Conservation (phyloP, 2,888 invertebrate species). For the Parnassius glacialis region DNA sequence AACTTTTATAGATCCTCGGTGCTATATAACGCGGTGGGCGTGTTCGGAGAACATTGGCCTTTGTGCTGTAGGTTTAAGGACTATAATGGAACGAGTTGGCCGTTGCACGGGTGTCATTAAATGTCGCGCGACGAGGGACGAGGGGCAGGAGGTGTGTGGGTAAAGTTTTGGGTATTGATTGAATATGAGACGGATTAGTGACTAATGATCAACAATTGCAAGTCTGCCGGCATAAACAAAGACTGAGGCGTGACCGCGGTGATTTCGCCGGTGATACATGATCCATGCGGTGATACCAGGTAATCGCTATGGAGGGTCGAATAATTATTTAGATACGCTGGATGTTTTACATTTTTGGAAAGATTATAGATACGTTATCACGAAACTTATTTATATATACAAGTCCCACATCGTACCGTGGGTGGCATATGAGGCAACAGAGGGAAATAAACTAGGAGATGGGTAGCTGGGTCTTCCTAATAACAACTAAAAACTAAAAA, state of each 20-base stretch:
- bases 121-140: conserved; percentile 79
- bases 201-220: conserved; percentile 79
- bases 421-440: too few relatives aligned
- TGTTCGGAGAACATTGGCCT: conserved; percentile 65
- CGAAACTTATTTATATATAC: too few relatives aligned
- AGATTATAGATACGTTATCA: too few relatives aligned
- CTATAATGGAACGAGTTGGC: conserved; percentile 55
- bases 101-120: conserved; percentile 81
- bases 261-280: not conserved
- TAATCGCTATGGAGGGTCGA: too few relatives aligned
- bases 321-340: too few relatives aligned
- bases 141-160: conserved; percentile 76
- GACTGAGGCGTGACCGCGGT: conserved; percentile 1
- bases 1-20: conserved; percentile 82
- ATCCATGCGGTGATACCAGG: too few relatives aligned
- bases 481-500: too few relatives aligned
- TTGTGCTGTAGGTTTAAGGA: conserved; percentile 59
- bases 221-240: conserved; percentile 46
- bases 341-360: too few relatives aligned
- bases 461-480: too few relatives aligned
- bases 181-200: conserved; percentile 79
- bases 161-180: conserved; percentile 82
- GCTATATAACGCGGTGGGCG: conserved; percentile 80
- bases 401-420: too few relatives aligned
- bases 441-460: too few relatives aligned